Base-by-base conservation (phyloP, 2,797 vertebrate species). In the Alosa sapidissima region DNA sequence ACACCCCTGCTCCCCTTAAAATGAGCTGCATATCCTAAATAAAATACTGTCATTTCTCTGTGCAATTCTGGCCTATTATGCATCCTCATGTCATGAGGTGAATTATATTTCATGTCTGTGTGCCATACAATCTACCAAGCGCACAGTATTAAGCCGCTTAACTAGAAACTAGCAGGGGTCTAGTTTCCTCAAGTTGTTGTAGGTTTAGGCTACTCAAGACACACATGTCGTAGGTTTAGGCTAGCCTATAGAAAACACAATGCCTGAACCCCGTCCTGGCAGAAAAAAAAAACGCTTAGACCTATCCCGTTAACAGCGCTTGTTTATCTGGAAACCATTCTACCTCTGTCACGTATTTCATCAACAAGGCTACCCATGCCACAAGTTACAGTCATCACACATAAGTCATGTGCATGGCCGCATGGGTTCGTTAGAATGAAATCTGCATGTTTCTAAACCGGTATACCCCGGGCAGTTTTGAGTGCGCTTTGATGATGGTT, bases 291-390 rank as follows among this genome's bases (percentile, higher is more conserved):
- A 62, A 52, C 84, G 85, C 28, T 78, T 65, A 81, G n/a, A 36
- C 6, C 54, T 28, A 28, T 28, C 11, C 6, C 9, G 65, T 89
- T 87, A 87, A 87, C 81, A 62, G n/a, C 4, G 19, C 55, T 47
- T 75, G 87, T 84, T 87, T 54, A 83, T 82, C 68, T 82, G 88
- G 86, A 88, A 87, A 82, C 72, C 81, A 36, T 83, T 78, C 82
- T 41, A 33, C 45, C 28, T 16, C 72, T 65, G 24, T 28, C 24
- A 48, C n/a, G 13, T 28, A 21, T 14, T 78, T 81, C 24, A 52
- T 78, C 52, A 75, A 16, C 49, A 52, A 28, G 16, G 85, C 65
- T n/a, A n/a, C n/a, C 11, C 51, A 13, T 52, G 13, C 51, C 49
- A 49, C 13, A 1, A 52, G 51, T 52, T 41, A 41, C 41, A 41